phyloP scores from a whole-genome alignment of 2,113 vertebrate genomes.

The Okapia johnstoni region DNA sequence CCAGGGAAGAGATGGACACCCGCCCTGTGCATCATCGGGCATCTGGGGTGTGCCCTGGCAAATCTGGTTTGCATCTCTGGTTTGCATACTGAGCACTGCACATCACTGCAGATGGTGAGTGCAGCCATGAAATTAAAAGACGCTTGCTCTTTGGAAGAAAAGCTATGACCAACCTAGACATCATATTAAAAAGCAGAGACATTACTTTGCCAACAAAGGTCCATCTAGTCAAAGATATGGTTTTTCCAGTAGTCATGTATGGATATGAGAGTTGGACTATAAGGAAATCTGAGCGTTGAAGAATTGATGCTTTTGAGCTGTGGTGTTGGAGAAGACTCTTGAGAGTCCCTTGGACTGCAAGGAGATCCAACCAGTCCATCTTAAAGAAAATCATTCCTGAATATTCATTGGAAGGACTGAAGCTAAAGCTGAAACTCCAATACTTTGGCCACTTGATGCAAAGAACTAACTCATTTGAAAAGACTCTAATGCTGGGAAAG shows the following conservation, averaged over 20 bases:
- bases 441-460: background rate
- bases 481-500: background rate
- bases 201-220: background rate
- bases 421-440: background rate
- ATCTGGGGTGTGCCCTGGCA: background rate
- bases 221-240: background rate
- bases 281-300: background rate
- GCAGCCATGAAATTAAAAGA: background rate
- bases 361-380: background rate
- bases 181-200: background rate
- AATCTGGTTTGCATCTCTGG: background rate
- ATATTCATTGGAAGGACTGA: background rate
- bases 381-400: background rate
- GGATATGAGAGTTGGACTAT: background rate
- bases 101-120: background rate
- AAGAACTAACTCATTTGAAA: background rate
- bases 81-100: background rate
- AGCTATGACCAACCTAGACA: background rate
- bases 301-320: background rate
- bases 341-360: background rate
- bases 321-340: background rate
- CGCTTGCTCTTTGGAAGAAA: background rate
- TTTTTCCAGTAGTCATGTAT: background rate
- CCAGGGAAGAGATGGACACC: background rate
- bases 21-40: rapidly evolving